Evolutionary conservation across 2,888 invertebrate genomes (phyloP).

Genomic region (Lasiommata megera): DNA sequence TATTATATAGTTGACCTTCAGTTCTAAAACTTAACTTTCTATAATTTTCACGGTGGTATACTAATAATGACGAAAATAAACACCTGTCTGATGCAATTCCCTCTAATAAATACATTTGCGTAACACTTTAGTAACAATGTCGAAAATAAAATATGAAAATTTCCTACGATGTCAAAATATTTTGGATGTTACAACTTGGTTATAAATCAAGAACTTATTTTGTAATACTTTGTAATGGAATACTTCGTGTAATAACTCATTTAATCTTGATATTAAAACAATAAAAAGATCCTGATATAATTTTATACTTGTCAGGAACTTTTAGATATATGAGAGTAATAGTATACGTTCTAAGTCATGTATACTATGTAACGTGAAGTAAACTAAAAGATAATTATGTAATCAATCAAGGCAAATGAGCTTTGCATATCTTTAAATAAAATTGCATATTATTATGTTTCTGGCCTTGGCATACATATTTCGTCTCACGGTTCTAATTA

Average conservation of each 20-base stretch:
- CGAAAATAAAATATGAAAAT: too few relatives aligned
- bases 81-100: constrained; percentile 21
- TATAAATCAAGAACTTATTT: too few relatives aligned
- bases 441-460: constrained; percentile 11
- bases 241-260: too few relatives aligned
- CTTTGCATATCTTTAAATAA: constrained; percentile 11
- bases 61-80: neutral
- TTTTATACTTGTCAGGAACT: too few relatives aligned
- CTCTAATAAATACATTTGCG: constrained; percentile 19
- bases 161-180: too few relatives aligned
- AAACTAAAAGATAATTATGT: neutral
- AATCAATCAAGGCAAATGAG: constrained; percentile 1
- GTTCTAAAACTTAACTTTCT: too few relatives aligned
- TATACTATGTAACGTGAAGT: neutral
- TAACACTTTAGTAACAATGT: constrained; percentile 1
- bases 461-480: constrained; percentile 18
- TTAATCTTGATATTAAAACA: too few relatives aligned
- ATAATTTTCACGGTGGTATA: neutral
- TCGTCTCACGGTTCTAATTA: constrained; percentile 8
- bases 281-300: too few relatives aligned
- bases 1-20: too few relatives aligned
- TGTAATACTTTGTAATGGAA: too few relatives aligned
- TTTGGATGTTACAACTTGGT: too few relatives aligned
- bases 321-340: neutral
- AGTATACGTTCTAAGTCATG: neutral